Conservation (phyloP, 1,140 invertebrate species). For the Gyrodactylus bullatarudis region DNA sequence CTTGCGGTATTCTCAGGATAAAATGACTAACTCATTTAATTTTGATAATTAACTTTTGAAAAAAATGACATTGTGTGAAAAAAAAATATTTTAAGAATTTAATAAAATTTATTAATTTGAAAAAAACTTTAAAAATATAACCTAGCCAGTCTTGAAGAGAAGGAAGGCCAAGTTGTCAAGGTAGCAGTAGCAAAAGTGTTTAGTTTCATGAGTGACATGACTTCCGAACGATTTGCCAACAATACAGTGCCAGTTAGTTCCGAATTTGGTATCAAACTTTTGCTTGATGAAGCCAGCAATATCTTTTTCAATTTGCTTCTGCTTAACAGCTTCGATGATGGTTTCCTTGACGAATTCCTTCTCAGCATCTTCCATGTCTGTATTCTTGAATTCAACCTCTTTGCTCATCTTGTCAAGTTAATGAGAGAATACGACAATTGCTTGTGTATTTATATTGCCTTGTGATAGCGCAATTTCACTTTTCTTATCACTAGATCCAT, state of each 20-base stretch:
- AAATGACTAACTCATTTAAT: too few relatives aligned
- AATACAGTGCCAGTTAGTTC: constrained; percentile 31
- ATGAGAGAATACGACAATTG: too few relatives aligned
- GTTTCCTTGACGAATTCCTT: background rate
- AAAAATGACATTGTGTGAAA: too few relatives aligned
- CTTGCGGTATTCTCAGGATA: too few relatives aligned
- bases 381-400: background rate
- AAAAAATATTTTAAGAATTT: too few relatives aligned
- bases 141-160: constrained; percentile 75
- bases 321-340: background rate
- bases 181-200: constrained; percentile 86
- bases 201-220: constrained; percentile 73
- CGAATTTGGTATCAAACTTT: constrained; percentile 45
- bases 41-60: too few relatives aligned
- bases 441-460: too few relatives aligned
- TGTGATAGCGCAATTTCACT: too few relatives aligned
- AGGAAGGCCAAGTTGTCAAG: constrained; percentile 76
- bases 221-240: constrained; percentile 65
- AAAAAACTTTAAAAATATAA: too few relatives aligned
- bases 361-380: background rate
- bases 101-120: too few relatives aligned
- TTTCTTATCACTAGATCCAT: too few relatives aligned
- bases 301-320: background rate
- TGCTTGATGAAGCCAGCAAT: background rate
- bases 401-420: too few relatives aligned